Percentiles rank a stretch among this genome's conserved stretches.
Conservation (phyloP, 2,888 invertebrate species). For the Dorcus hopei region DNA sequence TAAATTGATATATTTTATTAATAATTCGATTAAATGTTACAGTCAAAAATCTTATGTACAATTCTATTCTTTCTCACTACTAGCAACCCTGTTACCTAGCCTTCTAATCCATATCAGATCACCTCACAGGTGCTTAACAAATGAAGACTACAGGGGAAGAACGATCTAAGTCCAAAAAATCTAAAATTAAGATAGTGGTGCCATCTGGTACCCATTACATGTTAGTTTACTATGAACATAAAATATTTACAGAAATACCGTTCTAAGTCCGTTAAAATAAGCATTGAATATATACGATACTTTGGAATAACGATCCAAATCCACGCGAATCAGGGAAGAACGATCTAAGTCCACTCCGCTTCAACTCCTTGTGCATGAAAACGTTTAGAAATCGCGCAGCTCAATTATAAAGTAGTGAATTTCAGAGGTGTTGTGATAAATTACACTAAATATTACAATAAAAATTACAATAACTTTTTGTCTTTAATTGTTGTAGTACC, state of each 20-base stretch:
- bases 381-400: too few relatives aligned
- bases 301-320: background rate
- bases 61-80: too few relatives aligned
- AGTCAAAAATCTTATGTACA: too few relatives aligned
- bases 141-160: background rate
- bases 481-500: background rate
- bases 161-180: background rate
- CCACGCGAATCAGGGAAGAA: background rate
- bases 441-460: too few relatives aligned
- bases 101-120: too few relatives aligned
- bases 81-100: too few relatives aligned
- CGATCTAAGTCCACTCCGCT: background rate
- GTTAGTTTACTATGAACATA: background rate
- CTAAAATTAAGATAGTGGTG: background rate
- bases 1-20: too few relatives aligned
- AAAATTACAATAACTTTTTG: too few relatives aligned
- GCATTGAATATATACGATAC: background rate
- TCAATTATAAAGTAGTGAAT: background rate
- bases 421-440: background rate
- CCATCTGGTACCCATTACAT: background rate
- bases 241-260: background rate
- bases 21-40: too few relatives aligned
- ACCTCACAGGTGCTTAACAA: too few relatives aligned
- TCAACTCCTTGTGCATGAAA: too few relatives aligned
- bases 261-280: background rate